Evolutionary conservation across 2,888 invertebrate species (phyloP), one percentile per base, ranked within the genome.

Genomic region (Drosophila macrothrix): DNA sequence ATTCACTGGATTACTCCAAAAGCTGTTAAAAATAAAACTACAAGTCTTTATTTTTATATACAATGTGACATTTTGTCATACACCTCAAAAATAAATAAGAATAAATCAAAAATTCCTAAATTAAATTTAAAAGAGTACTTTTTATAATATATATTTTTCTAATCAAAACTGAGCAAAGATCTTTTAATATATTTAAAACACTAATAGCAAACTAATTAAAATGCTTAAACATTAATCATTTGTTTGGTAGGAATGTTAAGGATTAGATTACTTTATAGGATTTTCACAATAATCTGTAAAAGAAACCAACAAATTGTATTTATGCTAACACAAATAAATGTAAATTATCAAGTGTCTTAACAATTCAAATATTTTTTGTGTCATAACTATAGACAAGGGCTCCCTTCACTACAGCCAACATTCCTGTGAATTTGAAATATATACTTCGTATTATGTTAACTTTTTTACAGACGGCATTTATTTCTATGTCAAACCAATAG

Each of bases 1-100:
- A 73, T 82, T 78, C 68, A 82, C 78, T 79, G 46, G 60, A 33
- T 82, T 75, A 59, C 41, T 43, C 50, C 52, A 52, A 56, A 58
- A 53, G 53, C 64, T 66, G 74, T 64, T 73, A 43, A 58, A 67
- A 76, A 64, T 55, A 62, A 64, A 79, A 67, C 69, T 79, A 62
- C 22, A 82, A 72, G 83, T 74, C 82, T 77, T 82, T 79, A 79
- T 82, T 79, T 79, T 79, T 79, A 60, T 82, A 82, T 61, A 74
- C 66, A 66, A 68, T 46, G 49, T 73, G 78, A 82, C 79, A 69
- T 82, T 73, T 82, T 78, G 78, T 82, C 78, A 53, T 54, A 68
- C 62, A 25, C 49, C 59, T 29, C 29, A 76, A 41, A 35, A 43
- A n/a, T 10, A 22, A 1, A 22, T 52, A 35, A 50, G 12, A 37